Percentiles rank a stretch among this genome's conserved stretches.
phyloP scores from a whole-genome alignment of 1,140 invertebrate genomes.

The Dendrolimus kikuchii region DNA sequence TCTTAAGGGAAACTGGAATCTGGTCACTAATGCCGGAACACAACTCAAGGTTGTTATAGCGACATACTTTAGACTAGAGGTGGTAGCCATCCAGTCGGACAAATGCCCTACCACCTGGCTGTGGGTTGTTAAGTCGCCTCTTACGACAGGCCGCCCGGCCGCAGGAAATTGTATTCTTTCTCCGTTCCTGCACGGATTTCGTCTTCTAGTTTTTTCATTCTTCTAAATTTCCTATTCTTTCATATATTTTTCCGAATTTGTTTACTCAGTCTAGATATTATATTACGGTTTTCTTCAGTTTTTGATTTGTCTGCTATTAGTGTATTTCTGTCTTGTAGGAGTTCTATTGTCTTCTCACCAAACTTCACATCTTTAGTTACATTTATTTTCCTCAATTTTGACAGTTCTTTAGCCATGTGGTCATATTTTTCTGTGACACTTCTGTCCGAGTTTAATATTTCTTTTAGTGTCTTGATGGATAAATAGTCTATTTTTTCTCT shows the following conservation, averaged over 20 bases:
- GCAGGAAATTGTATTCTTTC: too few species aligned
- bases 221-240: conserved; percentile 16
- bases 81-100: too few species aligned
- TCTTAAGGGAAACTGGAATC: too few species aligned
- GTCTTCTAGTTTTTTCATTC: conserved; percentile 11
- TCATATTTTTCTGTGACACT: conserved; percentile 10
- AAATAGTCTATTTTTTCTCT: conserved; percentile 3
- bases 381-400: conserved; percentile 7
- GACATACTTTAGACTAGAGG: too few species aligned
- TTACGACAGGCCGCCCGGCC: too few species aligned
- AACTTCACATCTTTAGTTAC: conserved; percentile 7
- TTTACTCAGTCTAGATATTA: conserved; percentile 15
- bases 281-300: conserved; percentile 6
- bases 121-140: too few species aligned
- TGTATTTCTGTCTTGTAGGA: conserved; percentile 15
- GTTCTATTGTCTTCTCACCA: conserved; percentile 13
- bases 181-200: too few species aligned
- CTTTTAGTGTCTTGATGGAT: conserved; percentile 3
- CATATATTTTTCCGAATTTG: conserved; percentile 18
- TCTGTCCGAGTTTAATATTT: conserved; percentile 14
- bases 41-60: too few species aligned
- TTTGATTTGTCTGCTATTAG: conserved; percentile 9
- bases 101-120: too few species aligned
- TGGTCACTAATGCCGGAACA: too few species aligned
- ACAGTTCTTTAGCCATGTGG: conserved; percentile 5